Percentiles rank a stretch among this genome's conserved stretches.
phyloP scores from a whole-genome alignment of 2,888 invertebrate species.

The Papilio protenor region DNA sequence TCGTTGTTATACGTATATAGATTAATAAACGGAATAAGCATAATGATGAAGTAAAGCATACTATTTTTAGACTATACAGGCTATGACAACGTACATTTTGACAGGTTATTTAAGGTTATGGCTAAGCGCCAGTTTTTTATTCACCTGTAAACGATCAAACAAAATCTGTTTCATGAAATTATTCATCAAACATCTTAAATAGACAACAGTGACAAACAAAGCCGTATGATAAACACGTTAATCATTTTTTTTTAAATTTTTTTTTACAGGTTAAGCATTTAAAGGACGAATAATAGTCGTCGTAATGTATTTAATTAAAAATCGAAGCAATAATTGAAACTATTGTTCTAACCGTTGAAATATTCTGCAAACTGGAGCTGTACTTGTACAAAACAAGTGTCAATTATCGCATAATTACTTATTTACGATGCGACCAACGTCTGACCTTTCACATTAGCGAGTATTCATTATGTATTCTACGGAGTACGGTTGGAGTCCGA shows the following conservation, averaged over 20 bases:
- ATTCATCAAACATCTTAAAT: background rate
- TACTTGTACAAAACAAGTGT: background rate
- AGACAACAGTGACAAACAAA: background rate
- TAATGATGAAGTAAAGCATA: background rate
- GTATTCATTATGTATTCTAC: constrained; percentile 21
- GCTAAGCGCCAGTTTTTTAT: no score
- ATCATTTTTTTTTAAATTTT: no score
- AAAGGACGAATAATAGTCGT: background rate
- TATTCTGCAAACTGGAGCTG: background rate
- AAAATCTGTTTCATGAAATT: background rate
- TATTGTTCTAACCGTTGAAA: background rate
- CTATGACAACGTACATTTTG: no score
- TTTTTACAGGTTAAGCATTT: no score
- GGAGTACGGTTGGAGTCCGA: background rate
- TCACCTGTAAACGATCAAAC: background rate
- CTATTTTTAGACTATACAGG: background rate
- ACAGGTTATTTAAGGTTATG: no score
- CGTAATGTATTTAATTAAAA: background rate
- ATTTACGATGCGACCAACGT: constrained; percentile 30
- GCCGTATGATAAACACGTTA: no score
- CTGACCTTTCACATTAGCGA: constrained; percentile 26
- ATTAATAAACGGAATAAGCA: background rate
- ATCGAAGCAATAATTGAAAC: background rate
- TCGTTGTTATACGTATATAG: background rate
- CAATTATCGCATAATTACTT: constrained; percentile 30